Evolutionary conservation across 2,888 invertebrate genomes (phyloP).

Genomic region (Ferdinandea cuprea): DNA sequence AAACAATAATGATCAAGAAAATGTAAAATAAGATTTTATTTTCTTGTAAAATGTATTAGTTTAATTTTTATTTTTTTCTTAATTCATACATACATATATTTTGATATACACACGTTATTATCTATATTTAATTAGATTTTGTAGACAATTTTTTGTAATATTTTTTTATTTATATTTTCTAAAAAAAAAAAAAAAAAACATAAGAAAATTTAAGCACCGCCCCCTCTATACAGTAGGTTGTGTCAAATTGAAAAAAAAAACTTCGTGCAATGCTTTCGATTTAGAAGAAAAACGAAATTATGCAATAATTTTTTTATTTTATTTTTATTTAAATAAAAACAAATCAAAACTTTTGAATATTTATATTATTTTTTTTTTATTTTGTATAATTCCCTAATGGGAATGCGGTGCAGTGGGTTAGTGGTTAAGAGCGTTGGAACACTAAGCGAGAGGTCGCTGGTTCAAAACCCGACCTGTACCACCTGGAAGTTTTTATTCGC

Average conservation of each 20-base stretch:
- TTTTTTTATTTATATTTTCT: slow-evolving; percentile 26
- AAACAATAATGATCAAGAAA: slow-evolving; percentile 70
- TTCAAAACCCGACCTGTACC: no score
- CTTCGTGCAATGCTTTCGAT: slow-evolving; percentile 58
- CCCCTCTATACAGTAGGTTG: slow-evolving; percentile 52
- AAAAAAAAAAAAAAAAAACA: slow-evolving; percentile 29
- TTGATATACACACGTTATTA: slow-evolving; percentile 8
- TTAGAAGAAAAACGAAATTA: slow-evolving; percentile 40
- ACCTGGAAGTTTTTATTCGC: no score
- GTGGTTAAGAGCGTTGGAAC: no score
- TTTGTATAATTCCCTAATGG: not conserved
- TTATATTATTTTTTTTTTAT: slow-evolving; percentile 21
- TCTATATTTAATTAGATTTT: slow-evolving; percentile 22
- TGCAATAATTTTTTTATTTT: slow-evolving; percentile 28
- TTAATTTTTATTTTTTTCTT: slow-evolving; percentile 39
- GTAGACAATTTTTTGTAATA: slow-evolving; percentile 40
- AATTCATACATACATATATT: slow-evolving; percentile 6
- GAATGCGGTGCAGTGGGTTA: no score
- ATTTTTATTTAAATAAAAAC: slow-evolving; percentile 61
- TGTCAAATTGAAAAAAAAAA: slow-evolving; percentile 35
- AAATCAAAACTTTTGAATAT: slow-evolving; percentile 32
- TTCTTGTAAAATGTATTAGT: slow-evolving; percentile 58
- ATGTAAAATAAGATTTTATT: slow-evolving; percentile 69
- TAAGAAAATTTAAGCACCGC: slow-evolving; percentile 15
- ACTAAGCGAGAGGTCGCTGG: no score